These are phyloP conservation scores for Aviceda subcristata DNA, from an alignment of 2,113 vertebrate genomes.

Conservation along the genomic window DNA sequence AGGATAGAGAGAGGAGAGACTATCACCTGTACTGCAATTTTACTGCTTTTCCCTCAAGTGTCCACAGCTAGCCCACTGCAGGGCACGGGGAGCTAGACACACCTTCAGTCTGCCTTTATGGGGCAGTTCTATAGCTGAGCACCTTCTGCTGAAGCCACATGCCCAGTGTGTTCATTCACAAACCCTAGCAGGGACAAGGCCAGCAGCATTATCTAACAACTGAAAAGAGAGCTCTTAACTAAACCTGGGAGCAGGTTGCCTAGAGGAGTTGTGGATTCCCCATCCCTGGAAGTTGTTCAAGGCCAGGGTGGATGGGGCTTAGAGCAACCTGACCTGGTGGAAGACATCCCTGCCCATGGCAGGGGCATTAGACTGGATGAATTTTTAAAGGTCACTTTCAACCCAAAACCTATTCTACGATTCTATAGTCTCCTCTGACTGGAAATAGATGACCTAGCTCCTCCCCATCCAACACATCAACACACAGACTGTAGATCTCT, in stretches of 20 bases:
- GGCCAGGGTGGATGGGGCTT: neutral
- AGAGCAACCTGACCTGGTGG: neutral
- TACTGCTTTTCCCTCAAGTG: neutral
- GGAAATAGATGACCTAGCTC: neutral
- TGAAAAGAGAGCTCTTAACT: neutral
- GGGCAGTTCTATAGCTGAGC: neutral
- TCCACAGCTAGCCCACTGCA: neutral
- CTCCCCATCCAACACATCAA: neutral
- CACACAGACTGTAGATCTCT: neutral
- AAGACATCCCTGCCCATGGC: neutral
- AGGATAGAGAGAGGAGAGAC: neutral
- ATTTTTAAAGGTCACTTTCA: neutral
- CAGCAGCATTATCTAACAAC: neutral
- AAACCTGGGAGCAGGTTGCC: neutral
- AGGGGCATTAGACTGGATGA: neutral
- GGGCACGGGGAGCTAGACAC: neutral
- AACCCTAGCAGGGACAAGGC: neutral
- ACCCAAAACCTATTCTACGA: neutral
- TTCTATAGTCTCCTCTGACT: neutral
- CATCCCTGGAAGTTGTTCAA: neutral
- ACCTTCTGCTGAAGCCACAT: neutral
- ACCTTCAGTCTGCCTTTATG: too few relatives aligned
- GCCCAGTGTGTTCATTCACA: neutral
- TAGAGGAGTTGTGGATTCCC: neutral
- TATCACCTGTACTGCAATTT: neutral